These are phyloP conservation scores for Pediacus dermestoides DNA, from an alignment of 2,888 invertebrate species.

Conservation along the genomic window DNA sequence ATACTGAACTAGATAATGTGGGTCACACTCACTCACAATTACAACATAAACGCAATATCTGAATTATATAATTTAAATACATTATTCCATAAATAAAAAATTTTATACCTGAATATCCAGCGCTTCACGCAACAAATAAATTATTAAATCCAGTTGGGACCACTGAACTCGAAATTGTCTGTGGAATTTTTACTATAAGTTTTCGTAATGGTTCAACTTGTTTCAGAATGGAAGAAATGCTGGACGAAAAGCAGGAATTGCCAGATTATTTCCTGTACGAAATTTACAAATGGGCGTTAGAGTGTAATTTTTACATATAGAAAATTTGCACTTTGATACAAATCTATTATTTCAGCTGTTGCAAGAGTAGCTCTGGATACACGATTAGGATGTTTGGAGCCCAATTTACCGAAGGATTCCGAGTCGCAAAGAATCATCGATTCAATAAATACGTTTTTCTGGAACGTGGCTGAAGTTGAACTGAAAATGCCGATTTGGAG, in stretches of 20 bases:
- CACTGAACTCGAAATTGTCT: no score
- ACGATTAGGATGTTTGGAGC: slow-evolving; percentile 69
- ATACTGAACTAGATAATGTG: no score
- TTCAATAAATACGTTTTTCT: slow-evolving; percentile 73
- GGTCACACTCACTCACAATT: no score
- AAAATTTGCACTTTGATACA: background rate
- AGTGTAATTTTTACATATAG: slow-evolving; percentile 59
- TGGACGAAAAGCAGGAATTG: slow-evolving; percentile 59
- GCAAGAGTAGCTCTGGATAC: slow-evolving; percentile 78
- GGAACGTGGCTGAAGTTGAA: slow-evolving; percentile 72
- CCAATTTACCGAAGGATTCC: slow-evolving; percentile 50
- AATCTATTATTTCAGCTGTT: slow-evolving; percentile 58
- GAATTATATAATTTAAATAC: no score
- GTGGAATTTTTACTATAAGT: no score
- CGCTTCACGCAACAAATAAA: no score
- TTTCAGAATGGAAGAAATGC: slow-evolving; percentile 62
- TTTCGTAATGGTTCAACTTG: no score
- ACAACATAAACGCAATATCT: no score
- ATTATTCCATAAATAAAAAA: no score
- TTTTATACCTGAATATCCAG: no score
- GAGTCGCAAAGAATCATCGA: slow-evolving; percentile 75
- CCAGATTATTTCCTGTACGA: slow-evolving; percentile 68
- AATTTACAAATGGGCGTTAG: slow-evolving; percentile 76
- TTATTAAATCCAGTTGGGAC: no score
- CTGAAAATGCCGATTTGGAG: slow-evolving; percentile 73